These are phyloP conservation scores for Orientallactaga sibirica DNA, from an alignment of 2,797 vertebrate species.

Conservation along the genomic window DNA sequence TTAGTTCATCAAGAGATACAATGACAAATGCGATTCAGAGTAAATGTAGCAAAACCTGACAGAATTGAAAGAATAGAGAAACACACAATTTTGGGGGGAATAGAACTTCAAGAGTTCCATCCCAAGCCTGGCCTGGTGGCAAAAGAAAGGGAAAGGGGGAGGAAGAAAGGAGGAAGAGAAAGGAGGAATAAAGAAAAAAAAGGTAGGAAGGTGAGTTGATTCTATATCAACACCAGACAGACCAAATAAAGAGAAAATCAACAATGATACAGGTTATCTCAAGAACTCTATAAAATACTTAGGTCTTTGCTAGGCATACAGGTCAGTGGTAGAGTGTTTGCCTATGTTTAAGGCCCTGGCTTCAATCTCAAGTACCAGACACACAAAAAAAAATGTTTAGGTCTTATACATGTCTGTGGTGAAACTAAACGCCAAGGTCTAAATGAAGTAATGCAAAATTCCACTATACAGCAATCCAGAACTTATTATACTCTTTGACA, in stretches of 20 bases:
- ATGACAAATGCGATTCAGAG: conserved; percentile 30
- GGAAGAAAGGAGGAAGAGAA: not conserved
- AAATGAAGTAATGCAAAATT: conserved; percentile 48
- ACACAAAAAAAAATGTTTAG: not conserved
- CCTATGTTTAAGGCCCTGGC: not conserved
- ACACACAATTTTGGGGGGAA: not conserved
- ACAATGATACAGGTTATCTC: not conserved
- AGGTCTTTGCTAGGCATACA: not conserved
- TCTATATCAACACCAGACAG: not conserved
- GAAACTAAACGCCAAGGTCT: conserved; percentile 31
- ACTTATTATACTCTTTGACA: conserved; percentile 14
- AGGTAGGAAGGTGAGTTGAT: too few relatives aligned
- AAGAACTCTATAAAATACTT: not conserved
- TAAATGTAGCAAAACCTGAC: conserved; percentile 46
- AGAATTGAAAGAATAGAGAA: conserved; percentile 8
- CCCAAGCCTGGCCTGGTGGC: not conserved
- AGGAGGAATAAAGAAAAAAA: not conserved
- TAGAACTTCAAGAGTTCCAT: not conserved
- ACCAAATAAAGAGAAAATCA: not conserved
- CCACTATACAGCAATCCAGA: conserved; percentile 28
- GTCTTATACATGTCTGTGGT: not conserved
- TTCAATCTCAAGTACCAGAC: not conserved
- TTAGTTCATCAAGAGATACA: conserved; percentile 12
- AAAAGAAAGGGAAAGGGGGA: not conserved
- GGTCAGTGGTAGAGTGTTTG: not conserved